Percentiles rank a stretch among this genome's conserved stretches.
These are phyloP conservation scores for Notothenia rossii DNA, from an alignment of 2,113 vertebrate species.

Conservation along the genomic window DNA sequence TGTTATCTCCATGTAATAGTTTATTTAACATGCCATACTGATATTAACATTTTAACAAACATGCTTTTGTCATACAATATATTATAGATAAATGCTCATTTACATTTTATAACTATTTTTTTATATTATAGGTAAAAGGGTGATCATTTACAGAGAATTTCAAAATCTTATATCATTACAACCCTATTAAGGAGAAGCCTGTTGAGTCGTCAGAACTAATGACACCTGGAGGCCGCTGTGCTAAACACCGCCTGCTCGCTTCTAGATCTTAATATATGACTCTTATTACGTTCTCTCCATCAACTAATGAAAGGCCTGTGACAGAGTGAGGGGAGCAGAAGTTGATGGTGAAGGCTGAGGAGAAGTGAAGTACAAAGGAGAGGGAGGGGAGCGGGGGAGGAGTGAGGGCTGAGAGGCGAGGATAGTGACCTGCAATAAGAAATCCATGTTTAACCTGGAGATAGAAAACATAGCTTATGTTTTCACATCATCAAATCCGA, in stretches of 20 bases:
- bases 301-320: not conserved
- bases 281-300: conserved; percentile 12
- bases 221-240: conserved; percentile 13
- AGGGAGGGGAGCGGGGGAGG: not conserved
- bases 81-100: no score
- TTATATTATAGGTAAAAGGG: no score
- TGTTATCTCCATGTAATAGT: no score
- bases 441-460: not conserved
- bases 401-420: not conserved
- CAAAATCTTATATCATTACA: no score
- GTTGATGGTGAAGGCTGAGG: conserved; percentile 18
- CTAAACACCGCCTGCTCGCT: conserved; percentile 13
- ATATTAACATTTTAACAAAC: no score
- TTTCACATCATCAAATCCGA: not conserved
- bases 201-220: conserved; percentile 4
- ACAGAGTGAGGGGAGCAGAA: conserved; percentile 7
- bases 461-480: not conserved
- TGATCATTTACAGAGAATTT: no score
- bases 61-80: no score
- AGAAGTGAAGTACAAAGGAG: conserved; percentile 5
- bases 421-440: not conserved
- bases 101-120: no score
- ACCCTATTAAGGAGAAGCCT: not conserved
- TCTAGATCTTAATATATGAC: conserved; percentile 14
- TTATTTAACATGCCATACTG: no score